Percentiles rank a stretch among this genome's conserved stretches.
phyloP scores from a whole-genome alignment of 2,797 vertebrate genomes.

The Scolopax rusticola region DNA sequence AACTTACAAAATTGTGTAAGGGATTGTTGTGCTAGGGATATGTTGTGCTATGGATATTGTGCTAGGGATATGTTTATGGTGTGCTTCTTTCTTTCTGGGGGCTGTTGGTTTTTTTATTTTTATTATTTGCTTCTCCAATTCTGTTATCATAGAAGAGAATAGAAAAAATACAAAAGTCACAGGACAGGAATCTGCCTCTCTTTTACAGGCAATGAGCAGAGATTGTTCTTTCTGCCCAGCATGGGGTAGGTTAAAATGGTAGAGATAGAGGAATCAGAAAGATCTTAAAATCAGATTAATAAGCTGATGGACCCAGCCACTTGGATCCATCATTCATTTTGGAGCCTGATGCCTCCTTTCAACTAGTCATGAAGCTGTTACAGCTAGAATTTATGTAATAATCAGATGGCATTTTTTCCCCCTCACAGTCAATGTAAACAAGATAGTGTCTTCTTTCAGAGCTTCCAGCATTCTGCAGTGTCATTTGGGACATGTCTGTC shows the following conservation, averaged over 20 bases:
- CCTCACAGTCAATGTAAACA: conserved; percentile 28
- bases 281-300: background rate
- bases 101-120: background rate
- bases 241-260: background rate
- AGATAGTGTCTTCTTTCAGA: conserved; percentile 56
- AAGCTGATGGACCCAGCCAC: background rate
- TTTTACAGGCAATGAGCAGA: background rate
- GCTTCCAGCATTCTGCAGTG: conserved; percentile 13
- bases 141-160: background rate
- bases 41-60: background rate
- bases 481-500: conserved; percentile 29
- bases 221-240: background rate
- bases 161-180: background rate
- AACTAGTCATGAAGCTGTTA: conserved; percentile 53
- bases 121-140: background rate
- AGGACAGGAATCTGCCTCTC: background rate
- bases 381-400: conserved; percentile 56
- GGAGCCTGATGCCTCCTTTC: conserved; percentile 40
- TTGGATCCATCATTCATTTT: conserved; percentile 46
- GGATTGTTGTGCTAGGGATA: background rate
- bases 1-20: no score
- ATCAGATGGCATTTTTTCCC: background rate
- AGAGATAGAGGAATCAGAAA: background rate
- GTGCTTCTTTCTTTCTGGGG: background rate
- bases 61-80: background rate